A percentile compares a stretch with the other conserved stretches of the same genome.
phyloP scores from a whole-genome alignment of 1,140 invertebrate species.

The Calliphora vicina region DNA sequence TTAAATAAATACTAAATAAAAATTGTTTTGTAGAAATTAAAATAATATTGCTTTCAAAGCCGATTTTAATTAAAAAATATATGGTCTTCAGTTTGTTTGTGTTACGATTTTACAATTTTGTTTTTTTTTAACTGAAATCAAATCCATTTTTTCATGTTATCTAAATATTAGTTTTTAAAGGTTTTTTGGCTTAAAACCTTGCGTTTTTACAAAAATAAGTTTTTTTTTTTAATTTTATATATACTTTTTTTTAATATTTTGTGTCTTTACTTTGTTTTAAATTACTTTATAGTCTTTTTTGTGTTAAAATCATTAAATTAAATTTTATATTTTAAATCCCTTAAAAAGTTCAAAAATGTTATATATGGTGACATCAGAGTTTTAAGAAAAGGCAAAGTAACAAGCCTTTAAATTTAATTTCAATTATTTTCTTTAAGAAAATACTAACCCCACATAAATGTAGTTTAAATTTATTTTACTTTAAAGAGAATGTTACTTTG shows the following conservation, averaged over 20 bases:
- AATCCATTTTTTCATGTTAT: neutral
- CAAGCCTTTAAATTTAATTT: too few species aligned
- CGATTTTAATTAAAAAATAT: too few species aligned
- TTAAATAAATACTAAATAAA: neutral
- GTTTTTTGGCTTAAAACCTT: neutral
- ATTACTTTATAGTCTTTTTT: neutral
- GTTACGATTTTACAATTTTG: too few species aligned
- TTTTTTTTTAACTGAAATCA: neutral
- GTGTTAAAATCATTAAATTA: conserved; percentile 16
- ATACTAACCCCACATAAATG: too few species aligned
- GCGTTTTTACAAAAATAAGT: neutral
- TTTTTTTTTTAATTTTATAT: neutral
- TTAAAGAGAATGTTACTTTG: neutral
- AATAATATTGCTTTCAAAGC: neutral
- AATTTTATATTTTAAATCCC: neutral
- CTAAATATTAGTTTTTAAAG: neutral
- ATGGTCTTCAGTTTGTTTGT: too few species aligned
- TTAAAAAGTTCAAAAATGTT: neutral
- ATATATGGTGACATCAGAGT: neutral
- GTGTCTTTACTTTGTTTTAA: neutral
- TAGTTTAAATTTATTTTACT: too few species aligned
- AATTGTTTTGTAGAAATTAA: neutral
- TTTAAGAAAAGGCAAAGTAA: neutral
- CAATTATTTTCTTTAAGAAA: too few species aligned
- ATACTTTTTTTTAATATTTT: neutral